phyloP scores from a whole-genome alignment of 2,888 invertebrate genomes.

The Sylvicola cinctus region DNA sequence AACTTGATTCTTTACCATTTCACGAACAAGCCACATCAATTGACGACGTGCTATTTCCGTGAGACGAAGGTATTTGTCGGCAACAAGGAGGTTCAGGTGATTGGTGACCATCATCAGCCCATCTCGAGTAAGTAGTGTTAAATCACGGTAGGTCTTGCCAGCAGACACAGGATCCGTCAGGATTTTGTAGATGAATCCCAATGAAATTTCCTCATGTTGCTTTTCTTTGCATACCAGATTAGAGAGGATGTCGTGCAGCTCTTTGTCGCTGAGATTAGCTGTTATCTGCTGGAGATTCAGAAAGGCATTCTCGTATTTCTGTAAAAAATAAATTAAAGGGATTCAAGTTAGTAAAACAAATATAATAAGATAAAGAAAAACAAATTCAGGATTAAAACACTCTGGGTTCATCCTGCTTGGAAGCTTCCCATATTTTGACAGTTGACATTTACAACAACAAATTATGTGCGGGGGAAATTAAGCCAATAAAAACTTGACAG shows the following conservation, averaged over 20 bases:
- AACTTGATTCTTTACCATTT: slow-evolving; percentile 80
- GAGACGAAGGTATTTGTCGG: slow-evolving; percentile 75
- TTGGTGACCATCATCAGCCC: slow-evolving; percentile 65
- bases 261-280: slow-evolving; percentile 74
- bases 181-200: slow-evolving; percentile 76
- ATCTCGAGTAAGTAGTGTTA: slow-evolving; percentile 76
- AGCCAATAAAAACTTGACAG: too few relatives aligned
- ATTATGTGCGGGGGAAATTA: too few relatives aligned
- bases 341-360: neutral
- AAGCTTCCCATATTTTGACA: too few relatives aligned
- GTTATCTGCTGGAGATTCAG: slow-evolving; percentile 54
- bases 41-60: slow-evolving; percentile 64
- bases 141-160: slow-evolving; percentile 73
- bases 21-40: slow-evolving; percentile 74
- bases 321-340: slow-evolving; percentile 15
- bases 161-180: slow-evolving; percentile 69
- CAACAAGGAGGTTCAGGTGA: slow-evolving; percentile 63
- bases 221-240: slow-evolving; percentile 69
- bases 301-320: slow-evolving; percentile 83
- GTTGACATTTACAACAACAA: too few relatives aligned
- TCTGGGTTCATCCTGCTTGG: too few relatives aligned
- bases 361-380: neutral
- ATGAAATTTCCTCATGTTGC: slow-evolving; percentile 81
- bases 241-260: slow-evolving; percentile 79
- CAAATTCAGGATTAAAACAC: neutral